phyloP scores from a whole-genome alignment of 2,888 invertebrate species.

The Aleiodes alternator region DNA sequence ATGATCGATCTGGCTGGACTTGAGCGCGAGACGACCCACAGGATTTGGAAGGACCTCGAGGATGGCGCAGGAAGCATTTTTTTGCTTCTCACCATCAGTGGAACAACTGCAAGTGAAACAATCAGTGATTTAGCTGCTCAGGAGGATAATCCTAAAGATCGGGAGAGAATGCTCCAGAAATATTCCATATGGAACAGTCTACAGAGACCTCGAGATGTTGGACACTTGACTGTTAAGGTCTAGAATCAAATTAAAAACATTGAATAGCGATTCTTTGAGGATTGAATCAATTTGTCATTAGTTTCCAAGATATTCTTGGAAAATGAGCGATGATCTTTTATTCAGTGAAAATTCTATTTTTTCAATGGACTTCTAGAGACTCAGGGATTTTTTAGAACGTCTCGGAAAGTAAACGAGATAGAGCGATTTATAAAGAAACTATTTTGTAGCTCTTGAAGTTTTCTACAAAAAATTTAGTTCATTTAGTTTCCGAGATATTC shows the following conservation, averaged over 20 bases:
- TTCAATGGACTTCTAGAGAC: no score
- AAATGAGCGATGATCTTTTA: no score
- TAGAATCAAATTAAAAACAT: constrained; percentile 75
- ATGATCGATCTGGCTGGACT: constrained; percentile 89
- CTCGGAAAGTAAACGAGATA: no score
- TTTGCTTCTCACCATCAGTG: constrained; percentile 94
- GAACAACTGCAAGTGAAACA: constrained; percentile 94
- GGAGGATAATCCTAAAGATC: constrained; percentile 86
- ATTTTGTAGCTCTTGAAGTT: no score
- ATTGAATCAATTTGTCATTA: constrained; percentile 9
- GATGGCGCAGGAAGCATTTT: constrained; percentile 92
- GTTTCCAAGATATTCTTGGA: no score
- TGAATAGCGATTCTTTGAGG: no score
- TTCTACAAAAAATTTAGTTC: not conserved
- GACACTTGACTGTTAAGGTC: constrained; percentile 96
- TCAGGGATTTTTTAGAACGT: no score
- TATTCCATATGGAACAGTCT: constrained; percentile 77
- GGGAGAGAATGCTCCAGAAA: constrained; percentile 72
- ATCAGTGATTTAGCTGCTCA: constrained; percentile 93
- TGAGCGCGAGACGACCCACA: constrained; percentile 94
- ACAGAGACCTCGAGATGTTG: constrained; percentile 89
- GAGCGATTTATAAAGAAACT: no score
- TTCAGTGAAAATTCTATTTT: no score
- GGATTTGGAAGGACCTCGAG: constrained; percentile 91
- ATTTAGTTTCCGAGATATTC: no score